Percentiles rank a stretch among this genome's conserved stretches.
phyloP scores from a whole-genome alignment of 2,113 vertebrate genomes.

The Sylvietta virens region DNA sequence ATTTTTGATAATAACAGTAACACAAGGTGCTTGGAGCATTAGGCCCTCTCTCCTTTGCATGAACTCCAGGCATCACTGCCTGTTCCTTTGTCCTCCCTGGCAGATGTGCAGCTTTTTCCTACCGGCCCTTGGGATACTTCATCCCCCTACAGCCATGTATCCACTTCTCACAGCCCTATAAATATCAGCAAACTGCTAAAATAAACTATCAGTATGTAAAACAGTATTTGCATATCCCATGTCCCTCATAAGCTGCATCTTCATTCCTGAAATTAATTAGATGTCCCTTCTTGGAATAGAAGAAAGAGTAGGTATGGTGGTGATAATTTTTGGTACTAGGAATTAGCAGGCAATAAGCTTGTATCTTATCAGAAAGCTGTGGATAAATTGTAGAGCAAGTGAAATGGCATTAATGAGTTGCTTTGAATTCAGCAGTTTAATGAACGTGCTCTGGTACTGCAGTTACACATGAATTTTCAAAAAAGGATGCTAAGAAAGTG shows the following conservation, averaged over 20 bases:
- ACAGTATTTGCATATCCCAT: neutral
- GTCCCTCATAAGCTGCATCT: neutral
- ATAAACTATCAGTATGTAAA: neutral
- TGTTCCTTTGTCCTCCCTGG: neutral
- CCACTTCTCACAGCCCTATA: neutral
- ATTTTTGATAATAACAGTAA: neutral
- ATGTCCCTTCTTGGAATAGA: neutral
- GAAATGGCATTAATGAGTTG: neutral
- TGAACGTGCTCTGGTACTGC: fast-evolving
- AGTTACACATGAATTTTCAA: neutral
- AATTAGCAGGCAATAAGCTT: neutral
- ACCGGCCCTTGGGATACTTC: neutral
- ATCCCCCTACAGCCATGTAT: neutral
- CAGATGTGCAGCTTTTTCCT: neutral
- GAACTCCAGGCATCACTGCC: neutral
- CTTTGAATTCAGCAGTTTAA: neutral
- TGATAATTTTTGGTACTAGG: neutral
- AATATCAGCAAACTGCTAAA: neutral
- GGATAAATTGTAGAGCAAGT: neutral
- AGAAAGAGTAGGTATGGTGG: neutral
- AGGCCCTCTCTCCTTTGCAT: neutral
- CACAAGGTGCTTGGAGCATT: fast-evolving
- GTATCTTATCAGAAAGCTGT: neutral
- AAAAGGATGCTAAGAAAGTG: neutral
- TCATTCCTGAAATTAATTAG: neutral